A percentile compares a stretch with the other conserved stretches of the same genome.
Conservation (phyloP, 1,140 invertebrate species). For the Aricia agestis region DNA sequence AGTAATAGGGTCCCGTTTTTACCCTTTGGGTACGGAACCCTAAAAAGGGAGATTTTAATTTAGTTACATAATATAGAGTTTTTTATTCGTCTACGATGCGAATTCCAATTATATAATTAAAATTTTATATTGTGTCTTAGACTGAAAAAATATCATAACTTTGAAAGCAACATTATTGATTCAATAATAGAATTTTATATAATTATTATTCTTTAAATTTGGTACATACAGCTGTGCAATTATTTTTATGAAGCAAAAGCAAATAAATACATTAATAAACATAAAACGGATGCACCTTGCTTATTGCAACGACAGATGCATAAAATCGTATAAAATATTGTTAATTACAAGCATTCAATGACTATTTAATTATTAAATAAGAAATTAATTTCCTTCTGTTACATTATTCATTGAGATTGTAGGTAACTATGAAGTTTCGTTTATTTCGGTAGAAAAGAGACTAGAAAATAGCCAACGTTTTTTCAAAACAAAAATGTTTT, state of each 20-base stretch:
- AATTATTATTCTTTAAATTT: not conserved
- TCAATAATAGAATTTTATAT: not conserved
- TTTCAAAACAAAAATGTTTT: not conserved
- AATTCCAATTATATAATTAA: too few relatives aligned
- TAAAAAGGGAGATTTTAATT: too few relatives aligned
- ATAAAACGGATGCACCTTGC: constrained; percentile 36
- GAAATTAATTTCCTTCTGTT: constrained; percentile 1
- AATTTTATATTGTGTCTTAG: too few relatives aligned
- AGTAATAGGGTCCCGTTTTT: too few relatives aligned
- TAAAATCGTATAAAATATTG: constrained; percentile 34
- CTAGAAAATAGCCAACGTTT: too few relatives aligned
- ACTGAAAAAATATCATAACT: too few relatives aligned
- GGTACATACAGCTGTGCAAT: not conserved
- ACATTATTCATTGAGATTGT: not conserved
- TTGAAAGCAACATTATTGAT: too few relatives aligned
- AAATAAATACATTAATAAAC: constrained; percentile 21
- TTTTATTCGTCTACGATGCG: too few relatives aligned
- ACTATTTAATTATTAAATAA: constrained; percentile 30
- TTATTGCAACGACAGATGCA: constrained; percentile 29
- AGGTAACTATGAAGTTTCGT: not conserved
- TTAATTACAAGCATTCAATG: constrained; percentile 33
- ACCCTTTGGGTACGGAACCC: too few relatives aligned
- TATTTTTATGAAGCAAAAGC: not conserved
- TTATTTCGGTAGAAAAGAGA: not conserved
- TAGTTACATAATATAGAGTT: too few relatives aligned